Percentiles rank a stretch among this genome's conserved stretches.
Conservation (phyloP, 2,888 invertebrate genomes). For the Cephus nigrinus region DNA sequence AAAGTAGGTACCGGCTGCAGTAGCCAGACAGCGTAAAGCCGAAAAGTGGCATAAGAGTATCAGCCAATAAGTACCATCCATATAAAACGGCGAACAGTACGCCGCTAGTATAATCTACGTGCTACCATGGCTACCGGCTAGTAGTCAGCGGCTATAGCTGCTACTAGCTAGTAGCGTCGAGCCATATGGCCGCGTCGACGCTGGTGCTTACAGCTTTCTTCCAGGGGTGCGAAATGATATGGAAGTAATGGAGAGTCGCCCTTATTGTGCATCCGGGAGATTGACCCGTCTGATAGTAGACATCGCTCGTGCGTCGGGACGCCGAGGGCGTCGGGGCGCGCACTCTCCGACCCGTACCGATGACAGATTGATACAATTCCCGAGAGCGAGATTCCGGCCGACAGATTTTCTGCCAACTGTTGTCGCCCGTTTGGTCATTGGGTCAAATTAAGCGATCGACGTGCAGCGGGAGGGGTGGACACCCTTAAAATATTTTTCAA, state of each 20-base stretch:
- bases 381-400: conserved; percentile 54
- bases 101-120: not conserved
- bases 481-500: not conserved
- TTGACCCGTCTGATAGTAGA: conserved; percentile 60
- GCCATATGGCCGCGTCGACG: not conserved
- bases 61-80: conserved; percentile 30
- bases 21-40: conserved; percentile 42
- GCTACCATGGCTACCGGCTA: not conserved
- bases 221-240: conserved; percentile 65
- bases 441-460: conserved; percentile 45
- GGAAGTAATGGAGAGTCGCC: conserved; percentile 63
- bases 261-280: conserved; percentile 59
- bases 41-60: conserved; percentile 61
- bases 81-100: not conserved
- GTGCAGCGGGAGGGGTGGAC: not conserved
- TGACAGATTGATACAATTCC: conserved; percentile 66
- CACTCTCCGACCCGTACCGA: conserved; percentile 41
- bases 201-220: conserved; percentile 27
- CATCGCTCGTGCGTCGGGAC: conserved; percentile 24
- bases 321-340: conserved; percentile 22
- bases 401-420: conserved; percentile 66
- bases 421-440: conserved; percentile 44
- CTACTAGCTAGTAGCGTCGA: not conserved
- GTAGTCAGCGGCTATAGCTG: not conserved
- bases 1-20: not conserved